These are phyloP conservation scores for Nannobrachium achirus DNA, from an alignment of 2,113 vertebrate genomes.

Conservation along the genomic window DNA sequence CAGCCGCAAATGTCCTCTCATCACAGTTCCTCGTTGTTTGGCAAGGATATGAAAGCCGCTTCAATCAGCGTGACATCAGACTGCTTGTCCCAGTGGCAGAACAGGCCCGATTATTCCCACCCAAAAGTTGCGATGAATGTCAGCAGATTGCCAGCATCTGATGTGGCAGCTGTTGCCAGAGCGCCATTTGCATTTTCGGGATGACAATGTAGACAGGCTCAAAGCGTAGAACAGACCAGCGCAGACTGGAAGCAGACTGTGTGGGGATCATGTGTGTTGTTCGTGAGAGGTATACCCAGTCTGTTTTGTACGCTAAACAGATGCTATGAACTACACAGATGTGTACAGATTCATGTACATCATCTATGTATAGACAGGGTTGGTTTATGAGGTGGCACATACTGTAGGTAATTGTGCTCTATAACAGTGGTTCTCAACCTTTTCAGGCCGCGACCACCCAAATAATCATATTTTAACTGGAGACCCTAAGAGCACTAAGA, in stretches of 20 bases:
- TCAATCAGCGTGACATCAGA: constrained; percentile 58
- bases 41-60: constrained; percentile 49
- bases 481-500: too few species aligned
- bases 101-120: constrained; percentile 52
- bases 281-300: constrained; percentile 30
- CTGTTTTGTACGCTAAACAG: background rate
- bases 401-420: constrained; percentile 27
- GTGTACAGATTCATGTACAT: constrained; percentile 40
- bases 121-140: constrained; percentile 42
- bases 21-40: constrained; percentile 46
- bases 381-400: constrained; percentile 13
- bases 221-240: constrained; percentile 36
- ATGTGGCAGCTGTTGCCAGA: constrained; percentile 64
- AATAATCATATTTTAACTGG: too few species aligned
- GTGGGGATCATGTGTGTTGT: constrained; percentile 23
- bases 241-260: constrained; percentile 46
- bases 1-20: constrained; percentile 39
- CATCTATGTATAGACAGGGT: constrained; percentile 39
- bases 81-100: constrained; percentile 41
- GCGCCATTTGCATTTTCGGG: constrained; percentile 21
- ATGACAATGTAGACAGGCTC: constrained; percentile 57
- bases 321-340: constrained; percentile 40
- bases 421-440: too few species aligned
- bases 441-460: too few species aligned
- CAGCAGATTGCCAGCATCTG: constrained; percentile 58